These are phyloP conservation scores for Salvelinus sp. DNA, from an alignment of 2,113 vertebrate genomes.

Conservation along the genomic window DNA sequence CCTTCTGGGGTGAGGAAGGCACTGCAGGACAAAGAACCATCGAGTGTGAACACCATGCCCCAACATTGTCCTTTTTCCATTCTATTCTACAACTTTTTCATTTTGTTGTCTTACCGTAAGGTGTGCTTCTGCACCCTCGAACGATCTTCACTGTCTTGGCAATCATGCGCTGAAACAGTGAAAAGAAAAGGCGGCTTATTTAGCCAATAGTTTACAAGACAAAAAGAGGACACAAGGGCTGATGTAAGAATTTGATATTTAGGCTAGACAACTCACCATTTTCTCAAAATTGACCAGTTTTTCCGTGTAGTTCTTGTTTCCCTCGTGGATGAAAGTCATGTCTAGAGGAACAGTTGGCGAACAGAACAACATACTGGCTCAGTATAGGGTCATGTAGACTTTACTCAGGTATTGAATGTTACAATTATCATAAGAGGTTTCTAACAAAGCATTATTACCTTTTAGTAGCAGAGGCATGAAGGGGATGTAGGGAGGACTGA, in stretches of 20 bases:
- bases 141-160: constrained; percentile 85
- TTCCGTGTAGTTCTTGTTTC: constrained; percentile 84
- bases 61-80: not conserved
- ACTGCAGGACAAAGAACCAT: constrained; percentile 63
- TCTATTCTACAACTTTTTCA: not conserved
- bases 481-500: constrained; percentile 89
- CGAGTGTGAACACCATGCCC: not conserved
- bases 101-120: constrained; percentile 70
- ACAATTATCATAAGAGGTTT: not conserved
- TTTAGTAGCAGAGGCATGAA: constrained; percentile 95
- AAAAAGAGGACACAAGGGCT: not conserved
- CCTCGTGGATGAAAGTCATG: constrained; percentile 95
- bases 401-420: not conserved
- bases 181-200: not conserved
- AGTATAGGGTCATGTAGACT: not conserved
- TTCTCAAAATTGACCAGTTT: constrained; percentile 96
- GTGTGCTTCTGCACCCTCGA: constrained; percentile 81
- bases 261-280: constrained; percentile 78
- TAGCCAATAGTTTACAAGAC: not conserved
- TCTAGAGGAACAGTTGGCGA: constrained; percentile 66
- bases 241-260: not conserved
- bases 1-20: constrained; percentile 86
- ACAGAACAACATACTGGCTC: not conserved
- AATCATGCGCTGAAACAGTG: constrained; percentile 83
- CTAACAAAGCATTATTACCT: constrained; percentile 70